These are phyloP conservation scores for Madoqua kirkii DNA, from an alignment of 2,113 vertebrate genomes.

Conservation along the genomic window DNA sequence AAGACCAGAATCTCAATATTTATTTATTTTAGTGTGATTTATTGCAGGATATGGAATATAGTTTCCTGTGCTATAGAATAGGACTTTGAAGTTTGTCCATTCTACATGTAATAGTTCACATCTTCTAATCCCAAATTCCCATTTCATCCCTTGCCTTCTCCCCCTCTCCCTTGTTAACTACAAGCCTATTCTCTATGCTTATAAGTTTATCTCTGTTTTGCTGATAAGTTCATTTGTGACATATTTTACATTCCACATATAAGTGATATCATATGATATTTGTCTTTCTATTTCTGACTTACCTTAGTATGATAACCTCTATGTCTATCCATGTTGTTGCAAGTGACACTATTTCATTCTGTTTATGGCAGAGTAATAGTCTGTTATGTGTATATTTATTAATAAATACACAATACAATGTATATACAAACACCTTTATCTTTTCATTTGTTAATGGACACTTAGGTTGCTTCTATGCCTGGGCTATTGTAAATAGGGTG, in stretches of 20 bases:
- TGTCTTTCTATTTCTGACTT: background rate
- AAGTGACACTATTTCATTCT: background rate
- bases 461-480: background rate
- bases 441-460: background rate
- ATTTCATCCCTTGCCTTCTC: background rate
- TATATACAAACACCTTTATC: background rate
- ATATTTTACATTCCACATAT: background rate
- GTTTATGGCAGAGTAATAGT: background rate
- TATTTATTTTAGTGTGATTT: background rate
- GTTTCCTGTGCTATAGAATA: background rate
- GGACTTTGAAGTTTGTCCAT: background rate
- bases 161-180: background rate
- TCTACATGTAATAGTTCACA: background rate
- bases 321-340: background rate
- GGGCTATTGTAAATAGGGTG: background rate
- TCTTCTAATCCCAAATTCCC: background rate
- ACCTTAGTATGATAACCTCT: background rate
- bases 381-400: background rate
- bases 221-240: background rate
- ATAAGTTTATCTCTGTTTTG: background rate
- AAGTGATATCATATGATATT: background rate
- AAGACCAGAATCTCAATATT: background rate
- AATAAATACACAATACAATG: background rate
- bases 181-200: background rate
- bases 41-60: background rate